A percentile compares a stretch with the other conserved stretches of the same genome.
phyloP scores from a whole-genome alignment of 1,140 invertebrate genomes.

The Habropoda laboriosa region DNA sequence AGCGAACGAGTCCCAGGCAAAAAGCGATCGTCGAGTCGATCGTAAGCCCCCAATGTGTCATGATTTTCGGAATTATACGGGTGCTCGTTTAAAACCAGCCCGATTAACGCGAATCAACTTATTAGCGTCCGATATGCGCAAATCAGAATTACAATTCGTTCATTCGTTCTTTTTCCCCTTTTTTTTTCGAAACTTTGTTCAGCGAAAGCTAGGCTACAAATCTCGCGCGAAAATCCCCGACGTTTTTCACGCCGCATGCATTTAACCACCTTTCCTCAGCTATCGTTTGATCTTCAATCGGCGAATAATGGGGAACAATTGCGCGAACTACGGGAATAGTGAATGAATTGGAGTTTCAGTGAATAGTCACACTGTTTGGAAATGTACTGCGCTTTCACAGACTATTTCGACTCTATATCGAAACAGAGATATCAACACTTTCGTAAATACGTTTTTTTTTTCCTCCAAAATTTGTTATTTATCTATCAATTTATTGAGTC shows the following conservation, averaged over 20 bases:
- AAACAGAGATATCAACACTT: too few species aligned
- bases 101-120: constrained; percentile 49
- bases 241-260: not conserved
- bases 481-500: too few species aligned
- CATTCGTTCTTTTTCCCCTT: not conserved
- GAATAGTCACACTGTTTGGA: too few species aligned
- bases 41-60: constrained; percentile 43
- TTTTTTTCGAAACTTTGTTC: not conserved
- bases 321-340: not conserved
- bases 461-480: too few species aligned
- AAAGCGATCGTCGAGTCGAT: constrained; percentile 24
- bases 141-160: constrained; percentile 33
- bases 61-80: constrained; percentile 46
- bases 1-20: not conserved
- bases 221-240: not conserved
- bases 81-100: constrained; percentile 31
- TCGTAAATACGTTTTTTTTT: too few species aligned
- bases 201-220: not conserved
- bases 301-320: not conserved
- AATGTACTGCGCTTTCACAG: too few species aligned
- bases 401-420: too few species aligned
- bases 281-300: not conserved
- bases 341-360: too few species aligned
- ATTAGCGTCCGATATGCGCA: constrained; percentile 41
- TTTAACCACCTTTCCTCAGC: not conserved